Conservation (phyloP, 2,797 vertebrate species). For the Okamejei kenojei region DNA sequence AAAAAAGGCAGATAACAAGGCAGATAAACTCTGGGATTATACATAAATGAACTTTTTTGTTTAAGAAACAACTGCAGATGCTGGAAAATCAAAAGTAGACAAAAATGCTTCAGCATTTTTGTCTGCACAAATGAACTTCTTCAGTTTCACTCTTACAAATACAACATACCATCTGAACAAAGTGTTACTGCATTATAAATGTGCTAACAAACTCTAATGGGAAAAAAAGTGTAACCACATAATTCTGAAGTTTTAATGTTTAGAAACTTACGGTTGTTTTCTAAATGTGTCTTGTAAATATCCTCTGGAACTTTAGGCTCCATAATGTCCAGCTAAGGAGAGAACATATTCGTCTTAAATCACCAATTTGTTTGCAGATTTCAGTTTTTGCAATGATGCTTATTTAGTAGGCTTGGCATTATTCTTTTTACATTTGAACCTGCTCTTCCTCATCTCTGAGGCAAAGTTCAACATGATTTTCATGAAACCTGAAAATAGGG, state of each 20-base stretch:
- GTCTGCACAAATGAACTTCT: not conserved
- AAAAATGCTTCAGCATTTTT: too few relatives aligned
- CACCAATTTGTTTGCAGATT: not conserved
- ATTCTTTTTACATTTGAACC: not conserved
- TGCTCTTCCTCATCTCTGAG: not conserved
- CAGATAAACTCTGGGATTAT: not conserved
- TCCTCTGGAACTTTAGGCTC: conserved; percentile 98
- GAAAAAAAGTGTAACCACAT: not conserved
- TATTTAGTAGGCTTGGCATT: not conserved
- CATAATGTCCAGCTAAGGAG: conserved; percentile 87
- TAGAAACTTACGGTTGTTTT: conserved; percentile 86
- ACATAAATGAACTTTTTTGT: not conserved
- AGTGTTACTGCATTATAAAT: not conserved
- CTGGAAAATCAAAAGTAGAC: too few relatives aligned
- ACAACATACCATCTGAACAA: not conserved
- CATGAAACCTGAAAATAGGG: not conserved
- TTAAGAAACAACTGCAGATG: too few relatives aligned
- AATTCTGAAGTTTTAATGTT: not conserved
- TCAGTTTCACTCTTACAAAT: not conserved
- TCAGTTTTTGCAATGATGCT: not conserved
- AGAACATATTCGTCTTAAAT: not conserved
- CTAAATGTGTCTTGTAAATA: conserved; percentile 97
- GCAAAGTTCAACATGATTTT: not conserved
- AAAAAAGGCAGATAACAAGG: not conserved
- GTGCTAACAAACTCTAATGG: too few relatives aligned